Conservation (phyloP, 2,888 invertebrate species). For the Mythimna lalbum region DNA sequence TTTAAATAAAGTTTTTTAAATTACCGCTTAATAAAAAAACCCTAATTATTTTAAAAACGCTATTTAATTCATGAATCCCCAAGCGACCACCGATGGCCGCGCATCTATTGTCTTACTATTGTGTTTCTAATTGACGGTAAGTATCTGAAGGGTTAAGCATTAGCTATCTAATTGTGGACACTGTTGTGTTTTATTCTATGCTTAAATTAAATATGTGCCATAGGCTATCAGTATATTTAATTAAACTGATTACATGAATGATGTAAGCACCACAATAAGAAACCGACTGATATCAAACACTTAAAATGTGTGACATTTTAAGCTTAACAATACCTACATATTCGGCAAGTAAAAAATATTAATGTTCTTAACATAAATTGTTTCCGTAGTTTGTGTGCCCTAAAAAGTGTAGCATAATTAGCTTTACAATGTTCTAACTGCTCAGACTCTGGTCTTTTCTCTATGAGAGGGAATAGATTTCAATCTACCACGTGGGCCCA, state of each 20-base stretch:
- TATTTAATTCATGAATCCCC: too few relatives aligned
- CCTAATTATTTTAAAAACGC: too few relatives aligned
- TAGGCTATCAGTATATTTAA: conserved; percentile 45
- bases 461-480: too few relatives aligned
- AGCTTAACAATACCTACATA: background rate
- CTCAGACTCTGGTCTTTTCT: too few relatives aligned
- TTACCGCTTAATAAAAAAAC: too few relatives aligned
- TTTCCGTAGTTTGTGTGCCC: background rate
- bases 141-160: too few relatives aligned
- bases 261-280: conserved; percentile 33
- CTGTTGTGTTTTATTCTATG: conserved; percentile 11
- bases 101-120: too few relatives aligned
- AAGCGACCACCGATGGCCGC: too few relatives aligned
- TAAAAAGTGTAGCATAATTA: too few relatives aligned
- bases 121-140: too few relatives aligned
- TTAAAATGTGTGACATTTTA: background rate
- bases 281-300: conserved; percentile 19
- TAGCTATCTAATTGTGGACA: background rate
- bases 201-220: conserved; percentile 49
- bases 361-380: background rate
- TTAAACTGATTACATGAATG: conserved; percentile 39
- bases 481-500: too few relatives aligned
- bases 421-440: too few relatives aligned
- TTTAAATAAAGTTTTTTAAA: background rate
- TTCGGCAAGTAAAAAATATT: background rate